phyloP scores from a whole-genome alignment of 2,888 invertebrate genomes.

The Andrena fulva region DNA sequence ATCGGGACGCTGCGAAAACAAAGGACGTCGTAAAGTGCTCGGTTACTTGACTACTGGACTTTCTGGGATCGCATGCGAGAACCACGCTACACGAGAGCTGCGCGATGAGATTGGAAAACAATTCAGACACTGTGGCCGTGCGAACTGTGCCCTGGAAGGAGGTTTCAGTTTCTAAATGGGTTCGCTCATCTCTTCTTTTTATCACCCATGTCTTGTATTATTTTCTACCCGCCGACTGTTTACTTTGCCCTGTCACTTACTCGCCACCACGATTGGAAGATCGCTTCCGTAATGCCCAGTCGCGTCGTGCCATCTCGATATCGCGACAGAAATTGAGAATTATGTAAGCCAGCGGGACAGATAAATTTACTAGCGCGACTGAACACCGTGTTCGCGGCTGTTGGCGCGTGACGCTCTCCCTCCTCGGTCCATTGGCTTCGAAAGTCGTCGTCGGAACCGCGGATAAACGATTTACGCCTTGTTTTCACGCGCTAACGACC shows the following conservation, averaged over 20 bases:
- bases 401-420: constrained; percentile 38
- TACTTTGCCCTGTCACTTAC: not conserved
- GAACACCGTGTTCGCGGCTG: constrained; percentile 25
- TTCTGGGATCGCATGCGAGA: constrained; percentile 2
- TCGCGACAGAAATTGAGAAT: constrained; percentile 12
- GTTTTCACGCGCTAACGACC: constrained; percentile 11
- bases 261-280: not conserved
- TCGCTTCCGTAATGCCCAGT: too few species aligned
- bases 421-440: constrained; percentile 48
- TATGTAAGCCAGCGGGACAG: not conserved
- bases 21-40: constrained; percentile 46
- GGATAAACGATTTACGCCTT: constrained; percentile 26
- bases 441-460: constrained; percentile 32
- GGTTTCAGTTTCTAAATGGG: not conserved
- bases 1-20: constrained; percentile 38
- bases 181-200: too few species aligned
- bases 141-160: not conserved
- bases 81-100: constrained; percentile 24
- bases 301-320: not conserved
- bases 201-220: too few species aligned
- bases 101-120: not conserved
- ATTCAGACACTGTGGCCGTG: not conserved
- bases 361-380: constrained; percentile 14
- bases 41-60: constrained; percentile 42
- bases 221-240: not conserved